phyloP scores from a whole-genome alignment of 2,113 vertebrate species.

The Cranoglanis bouderius region DNA sequence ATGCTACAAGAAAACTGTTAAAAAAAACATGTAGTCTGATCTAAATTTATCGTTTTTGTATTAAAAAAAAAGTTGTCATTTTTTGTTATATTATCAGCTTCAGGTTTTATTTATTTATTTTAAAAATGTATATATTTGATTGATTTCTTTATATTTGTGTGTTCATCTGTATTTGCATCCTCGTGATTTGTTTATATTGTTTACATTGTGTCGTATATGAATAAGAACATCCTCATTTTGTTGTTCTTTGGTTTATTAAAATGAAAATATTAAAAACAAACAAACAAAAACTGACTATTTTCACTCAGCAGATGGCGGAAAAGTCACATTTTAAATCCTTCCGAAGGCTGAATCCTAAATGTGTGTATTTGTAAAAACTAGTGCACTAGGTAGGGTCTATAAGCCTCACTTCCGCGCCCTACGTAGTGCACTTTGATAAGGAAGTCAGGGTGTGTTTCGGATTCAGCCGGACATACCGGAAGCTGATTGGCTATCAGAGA shows the following conservation, averaged over 20 bases:
- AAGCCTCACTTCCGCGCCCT: neutral
- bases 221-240: neutral
- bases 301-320: conserved; percentile 1
- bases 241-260: too few species aligned
- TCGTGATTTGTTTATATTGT: neutral
- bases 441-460: neutral
- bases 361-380: neutral
- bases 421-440: neutral
- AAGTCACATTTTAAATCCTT: neutral
- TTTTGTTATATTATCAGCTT: too few species aligned
- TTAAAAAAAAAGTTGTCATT: too few species aligned
- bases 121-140: too few species aligned
- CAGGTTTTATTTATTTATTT: too few species aligned
- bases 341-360: neutral
- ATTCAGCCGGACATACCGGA: neutral
- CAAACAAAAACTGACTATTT: neutral
- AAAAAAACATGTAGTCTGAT: too few species aligned
- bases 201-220: neutral
- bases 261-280: neutral
- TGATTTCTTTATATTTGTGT: neutral
- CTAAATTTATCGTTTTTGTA: too few species aligned
- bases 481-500: neutral
- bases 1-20: too few species aligned
- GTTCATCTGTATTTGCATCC: neutral
- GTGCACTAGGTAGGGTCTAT: neutral